Evolutionary conservation across 2,888 invertebrate genomes (phyloP).

Genomic region (Rhamnusium bicolor): DNA sequence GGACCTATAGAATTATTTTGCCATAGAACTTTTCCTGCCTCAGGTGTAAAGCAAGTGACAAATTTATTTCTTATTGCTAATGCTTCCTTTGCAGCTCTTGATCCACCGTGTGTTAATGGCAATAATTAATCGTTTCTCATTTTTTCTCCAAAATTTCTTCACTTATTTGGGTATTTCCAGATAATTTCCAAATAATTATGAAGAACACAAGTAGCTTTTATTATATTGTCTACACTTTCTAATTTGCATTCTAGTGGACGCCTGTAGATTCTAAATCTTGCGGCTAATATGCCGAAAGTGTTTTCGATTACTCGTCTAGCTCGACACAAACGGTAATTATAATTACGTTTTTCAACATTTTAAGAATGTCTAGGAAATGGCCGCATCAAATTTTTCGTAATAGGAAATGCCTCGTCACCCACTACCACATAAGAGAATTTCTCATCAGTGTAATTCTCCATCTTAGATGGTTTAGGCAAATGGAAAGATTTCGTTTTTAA

Average conservation of each 20-base stretch:
- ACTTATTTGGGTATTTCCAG: not conserved
- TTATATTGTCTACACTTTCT: not conserved
- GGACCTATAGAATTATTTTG: too few species aligned
- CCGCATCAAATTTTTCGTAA: not conserved
- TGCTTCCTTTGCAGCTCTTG: slow-evolving; percentile 1
- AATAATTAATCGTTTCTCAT: not conserved
- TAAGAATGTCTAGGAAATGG: not conserved
- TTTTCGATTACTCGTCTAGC: not conserved
- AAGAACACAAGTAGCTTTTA: not conserved
- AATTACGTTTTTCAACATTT: not conserved
- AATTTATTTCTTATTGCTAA: slow-evolving; percentile 3
- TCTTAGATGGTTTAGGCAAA: too few species aligned
- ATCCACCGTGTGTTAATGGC: slow-evolving; percentile 1
- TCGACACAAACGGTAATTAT: not conserved
- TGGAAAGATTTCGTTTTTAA: too few species aligned
- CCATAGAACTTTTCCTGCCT: too few species aligned
- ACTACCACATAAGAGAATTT: too few species aligned
- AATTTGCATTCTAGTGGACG: slow-evolving; percentile 4
- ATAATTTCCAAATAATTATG: not conserved
- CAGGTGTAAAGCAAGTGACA: too few species aligned
- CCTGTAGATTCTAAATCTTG: not conserved
- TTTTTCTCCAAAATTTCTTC: not conserved
- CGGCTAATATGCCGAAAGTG: not conserved
- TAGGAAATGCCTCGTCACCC: not conserved
- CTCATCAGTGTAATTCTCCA: too few species aligned